These are phyloP conservation scores for Lepidonotus clava DNA, from an alignment of 2,888 invertebrate genomes.

Conservation along the genomic window DNA sequence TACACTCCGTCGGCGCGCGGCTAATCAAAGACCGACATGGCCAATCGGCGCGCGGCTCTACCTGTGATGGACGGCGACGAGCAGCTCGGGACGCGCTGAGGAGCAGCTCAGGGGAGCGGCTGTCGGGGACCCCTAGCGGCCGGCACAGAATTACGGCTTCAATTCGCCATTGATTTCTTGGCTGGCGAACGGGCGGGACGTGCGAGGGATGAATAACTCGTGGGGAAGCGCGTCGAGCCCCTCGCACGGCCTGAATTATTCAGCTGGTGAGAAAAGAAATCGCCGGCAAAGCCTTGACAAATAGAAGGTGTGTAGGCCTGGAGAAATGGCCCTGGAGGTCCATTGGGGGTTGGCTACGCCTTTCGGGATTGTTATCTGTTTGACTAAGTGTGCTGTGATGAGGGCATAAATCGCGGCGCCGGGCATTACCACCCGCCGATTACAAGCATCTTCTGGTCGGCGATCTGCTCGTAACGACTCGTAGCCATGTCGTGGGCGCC, in stretches of 20 bases:
- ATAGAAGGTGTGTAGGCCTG: background rate
- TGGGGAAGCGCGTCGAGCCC: no score
- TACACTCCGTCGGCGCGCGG: background rate
- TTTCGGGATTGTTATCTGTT: background rate
- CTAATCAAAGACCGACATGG: background rate
- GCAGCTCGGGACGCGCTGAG: background rate
- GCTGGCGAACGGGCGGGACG: background rate
- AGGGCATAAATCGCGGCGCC: background rate
- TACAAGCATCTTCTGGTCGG: background rate
- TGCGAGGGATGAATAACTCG: background rate
- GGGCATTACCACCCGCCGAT: background rate
- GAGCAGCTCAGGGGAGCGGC: no score
- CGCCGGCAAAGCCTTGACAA: background rate
- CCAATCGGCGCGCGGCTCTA: background rate
- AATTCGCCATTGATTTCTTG: conserved; percentile 25
- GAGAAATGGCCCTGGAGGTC: background rate
- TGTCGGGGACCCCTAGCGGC: no score
- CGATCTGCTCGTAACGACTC: background rate
- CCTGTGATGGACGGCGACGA: background rate
- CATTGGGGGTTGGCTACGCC: background rate
- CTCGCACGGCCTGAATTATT: background rate
- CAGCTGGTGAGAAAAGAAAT: background rate
- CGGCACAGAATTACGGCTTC: conserved; percentile 19
- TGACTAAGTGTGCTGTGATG: background rate
- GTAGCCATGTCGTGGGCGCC: background rate